Evolutionary conservation across 2,888 invertebrate genomes (phyloP).

Genomic region (Caenorhabditis virilis): DNA sequence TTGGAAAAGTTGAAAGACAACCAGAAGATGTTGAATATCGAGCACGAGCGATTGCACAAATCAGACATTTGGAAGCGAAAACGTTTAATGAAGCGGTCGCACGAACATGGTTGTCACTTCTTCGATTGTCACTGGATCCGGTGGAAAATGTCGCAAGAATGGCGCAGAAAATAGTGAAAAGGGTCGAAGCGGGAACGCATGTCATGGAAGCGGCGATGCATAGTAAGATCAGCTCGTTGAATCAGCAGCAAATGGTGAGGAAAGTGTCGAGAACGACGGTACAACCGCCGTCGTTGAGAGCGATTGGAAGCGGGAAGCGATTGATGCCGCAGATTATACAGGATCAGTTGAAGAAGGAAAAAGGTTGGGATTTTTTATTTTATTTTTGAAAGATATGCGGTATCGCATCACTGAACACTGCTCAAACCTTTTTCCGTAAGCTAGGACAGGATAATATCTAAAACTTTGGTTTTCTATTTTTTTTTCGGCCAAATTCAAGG

Average conservation of each 20-base stretch:
- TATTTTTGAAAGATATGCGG: no score
- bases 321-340: background rate
- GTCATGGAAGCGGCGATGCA: slow-evolving; percentile 11
- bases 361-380: no score
- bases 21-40: slow-evolving; percentile 7
- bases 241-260: background rate
- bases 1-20: slow-evolving; percentile 10
- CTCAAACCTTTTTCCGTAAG: no score
- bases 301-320: background rate
- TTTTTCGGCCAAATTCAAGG: no score
- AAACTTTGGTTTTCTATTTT: no score
- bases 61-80: slow-evolving; percentile 53
- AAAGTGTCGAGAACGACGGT: background rate
- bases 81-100: slow-evolving; percentile 76
- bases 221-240: background rate
- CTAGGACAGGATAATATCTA: no score
- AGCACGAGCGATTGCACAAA: slow-evolving; percentile 36
- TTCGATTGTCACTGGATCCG: slow-evolving; percentile 83
- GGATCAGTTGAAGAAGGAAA: background rate
- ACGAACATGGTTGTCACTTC: slow-evolving; percentile 85
- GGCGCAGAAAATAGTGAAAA: slow-evolving; percentile 78
- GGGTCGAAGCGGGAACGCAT: slow-evolving; percentile 26
- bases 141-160: slow-evolving; percentile 78
- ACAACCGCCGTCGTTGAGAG: background rate
- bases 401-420: no score